Percentiles rank a stretch among this genome's conserved stretches.
phyloP scores from a whole-genome alignment of 1,140 invertebrate species.

The Paraescarpia echinospica region DNA sequence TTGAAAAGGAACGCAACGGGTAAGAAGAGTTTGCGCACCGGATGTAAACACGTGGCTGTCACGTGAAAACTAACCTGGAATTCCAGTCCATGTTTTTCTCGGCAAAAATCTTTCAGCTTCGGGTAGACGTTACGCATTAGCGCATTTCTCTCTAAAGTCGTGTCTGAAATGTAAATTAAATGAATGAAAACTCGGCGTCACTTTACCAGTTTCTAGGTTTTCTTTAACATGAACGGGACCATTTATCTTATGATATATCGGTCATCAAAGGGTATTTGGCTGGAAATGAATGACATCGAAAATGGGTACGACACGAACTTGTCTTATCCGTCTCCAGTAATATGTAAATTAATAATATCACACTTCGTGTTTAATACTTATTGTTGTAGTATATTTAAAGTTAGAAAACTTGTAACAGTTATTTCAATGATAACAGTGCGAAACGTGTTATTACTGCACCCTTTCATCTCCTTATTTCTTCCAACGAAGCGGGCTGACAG shows the following conservation, averaged over 20 bases:
- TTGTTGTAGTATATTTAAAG: too few relatives aligned
- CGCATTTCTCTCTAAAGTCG: constrained; percentile 95
- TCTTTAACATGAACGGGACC: neutral
- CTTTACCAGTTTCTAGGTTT: neutral
- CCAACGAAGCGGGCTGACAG: too few relatives aligned
- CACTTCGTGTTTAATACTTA: too few relatives aligned
- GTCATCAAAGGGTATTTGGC: too few relatives aligned
- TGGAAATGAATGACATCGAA: too few relatives aligned
- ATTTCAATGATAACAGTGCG: too few relatives aligned
- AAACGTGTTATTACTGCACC: too few relatives aligned
- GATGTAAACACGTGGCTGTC: neutral
- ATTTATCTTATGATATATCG: too few relatives aligned
- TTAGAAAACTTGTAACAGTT: too few relatives aligned
- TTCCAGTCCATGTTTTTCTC: constrained; percentile 96
- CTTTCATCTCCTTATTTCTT: too few relatives aligned
- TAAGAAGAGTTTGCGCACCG: neutral
- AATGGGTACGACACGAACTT: too few relatives aligned
- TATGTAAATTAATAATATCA: neutral
- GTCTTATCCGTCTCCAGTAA: too few relatives aligned
- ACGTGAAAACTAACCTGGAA: constrained; percentile 77
- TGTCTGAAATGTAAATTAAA: constrained; percentile 69
- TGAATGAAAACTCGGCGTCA: neutral
- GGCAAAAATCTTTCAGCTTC: constrained; percentile 92
- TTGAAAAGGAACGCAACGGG: neutral
- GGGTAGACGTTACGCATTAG: constrained; percentile 98